Conservation (phyloP, 2,113 vertebrate genomes). For the Sardina pilchardus region DNA sequence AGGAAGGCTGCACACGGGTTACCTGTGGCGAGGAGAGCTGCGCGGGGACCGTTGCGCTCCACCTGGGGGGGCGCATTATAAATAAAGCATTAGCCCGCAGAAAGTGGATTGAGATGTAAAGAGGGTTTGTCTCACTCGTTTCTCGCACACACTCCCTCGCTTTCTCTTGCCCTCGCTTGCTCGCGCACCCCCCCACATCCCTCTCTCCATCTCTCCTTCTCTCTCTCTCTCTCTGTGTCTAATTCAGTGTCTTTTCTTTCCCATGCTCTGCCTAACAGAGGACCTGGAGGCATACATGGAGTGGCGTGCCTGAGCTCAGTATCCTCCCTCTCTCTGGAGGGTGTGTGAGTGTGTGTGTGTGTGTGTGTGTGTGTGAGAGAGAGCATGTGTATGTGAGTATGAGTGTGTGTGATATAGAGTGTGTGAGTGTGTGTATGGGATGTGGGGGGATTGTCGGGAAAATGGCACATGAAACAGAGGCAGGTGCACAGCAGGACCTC, state of each 20-base stretch:
- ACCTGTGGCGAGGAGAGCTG: slow-evolving; percentile 14
- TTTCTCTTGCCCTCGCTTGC: slow-evolving; percentile 49
- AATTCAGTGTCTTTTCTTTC: background rate
- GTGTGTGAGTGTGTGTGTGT: background rate
- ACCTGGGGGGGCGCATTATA: slow-evolving; percentile 62
- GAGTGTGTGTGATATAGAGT: background rate
- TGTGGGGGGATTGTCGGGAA: slow-evolving; percentile 27
- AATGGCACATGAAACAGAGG: slow-evolving; percentile 49
- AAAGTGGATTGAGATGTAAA: slow-evolving; percentile 71
- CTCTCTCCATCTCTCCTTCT: slow-evolving; percentile 43
- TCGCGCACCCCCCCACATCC: slow-evolving; percentile 28
- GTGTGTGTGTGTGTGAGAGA: background rate
- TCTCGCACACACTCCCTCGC: background rate
- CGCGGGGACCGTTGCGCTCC: slow-evolving; percentile 29
- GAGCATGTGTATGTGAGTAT: background rate
- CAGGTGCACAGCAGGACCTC: slow-evolving; percentile 51
- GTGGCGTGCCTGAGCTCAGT: slow-evolving; percentile 58
- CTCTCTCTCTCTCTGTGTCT: slow-evolving; percentile 51
- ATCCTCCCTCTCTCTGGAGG: background rate
- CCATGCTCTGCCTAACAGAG: slow-evolving; percentile 65
- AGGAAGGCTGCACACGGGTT: slow-evolving; percentile 13
- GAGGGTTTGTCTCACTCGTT: slow-evolving; percentile 26
- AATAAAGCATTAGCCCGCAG: slow-evolving; percentile 76
- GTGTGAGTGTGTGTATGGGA: background rate
- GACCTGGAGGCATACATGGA: slow-evolving; percentile 67